These are phyloP conservation scores for Aptenodytes patagonicus DNA, from an alignment of 2,113 vertebrate genomes.

Conservation along the genomic window DNA sequence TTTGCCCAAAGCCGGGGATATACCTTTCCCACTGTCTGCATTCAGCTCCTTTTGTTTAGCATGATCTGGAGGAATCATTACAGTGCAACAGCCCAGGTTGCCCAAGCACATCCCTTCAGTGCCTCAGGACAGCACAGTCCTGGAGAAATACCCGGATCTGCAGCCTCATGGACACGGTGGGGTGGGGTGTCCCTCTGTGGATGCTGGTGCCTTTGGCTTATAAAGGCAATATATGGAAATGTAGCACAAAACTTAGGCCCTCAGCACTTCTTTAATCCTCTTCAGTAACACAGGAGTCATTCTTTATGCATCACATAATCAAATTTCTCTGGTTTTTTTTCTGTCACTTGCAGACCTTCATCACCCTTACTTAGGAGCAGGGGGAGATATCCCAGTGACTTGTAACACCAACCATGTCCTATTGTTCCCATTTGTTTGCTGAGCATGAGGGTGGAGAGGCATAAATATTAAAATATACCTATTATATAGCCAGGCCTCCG, in stretches of 20 bases:
- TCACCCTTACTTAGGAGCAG: neutral
- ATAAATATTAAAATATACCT: conserved; percentile 66
- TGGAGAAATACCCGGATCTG: too few species aligned
- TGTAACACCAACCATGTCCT: conserved; percentile 22
- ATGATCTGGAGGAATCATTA: rapidly evolving
- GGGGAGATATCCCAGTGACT: neutral
- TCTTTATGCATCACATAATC: neutral
- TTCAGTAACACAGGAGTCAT: neutral
- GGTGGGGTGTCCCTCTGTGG: neutral
- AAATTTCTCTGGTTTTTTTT: conserved; percentile 12
- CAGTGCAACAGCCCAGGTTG: neutral
- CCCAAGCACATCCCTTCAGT: neutral
- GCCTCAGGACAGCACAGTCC: neutral
- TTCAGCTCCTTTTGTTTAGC: neutral
- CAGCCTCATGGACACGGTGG: rapidly evolving
- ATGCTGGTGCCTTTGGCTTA: neutral
- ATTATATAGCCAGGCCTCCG: conserved; percentile 60
- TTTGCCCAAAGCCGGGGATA: rapidly evolving
- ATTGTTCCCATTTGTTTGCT: conserved; percentile 52
- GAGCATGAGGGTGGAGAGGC: neutral
- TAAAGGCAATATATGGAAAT: neutral
- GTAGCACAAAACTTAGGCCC: neutral
- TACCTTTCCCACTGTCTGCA: rapidly evolving
- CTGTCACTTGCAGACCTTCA: conserved; percentile 6
- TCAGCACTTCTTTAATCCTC: conserved; percentile 36